phyloP scores from a whole-genome alignment of 2,113 vertebrate genomes.

The Emberiza fucata region DNA sequence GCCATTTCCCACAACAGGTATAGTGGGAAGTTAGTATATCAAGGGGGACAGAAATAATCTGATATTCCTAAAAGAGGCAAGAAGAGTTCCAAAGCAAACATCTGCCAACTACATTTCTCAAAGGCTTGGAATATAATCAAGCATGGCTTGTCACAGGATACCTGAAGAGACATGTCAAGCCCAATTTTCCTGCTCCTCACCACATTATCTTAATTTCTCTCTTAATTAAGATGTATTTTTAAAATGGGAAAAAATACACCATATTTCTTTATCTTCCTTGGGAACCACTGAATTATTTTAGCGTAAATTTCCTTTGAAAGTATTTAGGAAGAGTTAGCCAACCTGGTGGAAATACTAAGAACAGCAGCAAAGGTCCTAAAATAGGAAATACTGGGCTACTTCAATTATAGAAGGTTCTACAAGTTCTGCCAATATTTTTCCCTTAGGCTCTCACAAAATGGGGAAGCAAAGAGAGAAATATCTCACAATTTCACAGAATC shows the following conservation, averaged over 20 bases:
- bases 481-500: not conserved
- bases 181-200: not conserved
- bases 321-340: not conserved
- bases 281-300: not conserved
- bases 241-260: not conserved
- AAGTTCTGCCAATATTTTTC: not conserved
- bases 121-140: not conserved
- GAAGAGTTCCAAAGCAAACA: not conserved
- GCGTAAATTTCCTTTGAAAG: not conserved
- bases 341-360: not conserved
- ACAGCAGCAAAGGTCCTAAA: not conserved
- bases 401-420: conserved; percentile 1
- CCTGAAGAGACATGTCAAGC: not conserved
- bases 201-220: not conserved
- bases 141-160: not conserved
- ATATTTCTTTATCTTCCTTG: not conserved
- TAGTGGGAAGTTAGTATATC: not conserved
- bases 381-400: not conserved
- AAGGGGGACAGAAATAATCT: not conserved
- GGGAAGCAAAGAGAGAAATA: conserved; percentile 4
- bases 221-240: not conserved
- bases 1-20: not conserved
- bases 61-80: not conserved
- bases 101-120: not conserved
- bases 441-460: not conserved